phyloP scores from a whole-genome alignment of 2,888 invertebrate species.

The Petrolisthes cinctipes region DNA sequence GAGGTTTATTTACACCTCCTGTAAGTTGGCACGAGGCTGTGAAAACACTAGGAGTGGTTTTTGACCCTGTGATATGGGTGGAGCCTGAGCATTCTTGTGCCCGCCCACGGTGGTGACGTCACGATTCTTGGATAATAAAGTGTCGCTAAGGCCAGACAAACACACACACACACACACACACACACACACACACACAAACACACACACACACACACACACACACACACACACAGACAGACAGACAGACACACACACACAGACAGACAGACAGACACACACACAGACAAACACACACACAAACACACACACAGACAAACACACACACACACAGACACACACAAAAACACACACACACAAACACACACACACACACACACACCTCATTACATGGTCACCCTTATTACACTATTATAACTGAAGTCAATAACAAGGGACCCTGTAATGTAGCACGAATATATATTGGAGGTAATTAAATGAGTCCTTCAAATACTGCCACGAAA shows the following conservation, averaged over 20 bases:
- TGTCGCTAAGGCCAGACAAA: constrained; percentile 40
- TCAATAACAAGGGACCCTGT: no score
- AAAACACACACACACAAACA: constrained; percentile 32
- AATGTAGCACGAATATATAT: no score
- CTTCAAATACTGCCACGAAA: no score
- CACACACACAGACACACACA: constrained; percentile 29
- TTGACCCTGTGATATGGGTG: background rate
- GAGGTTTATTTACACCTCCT: background rate
- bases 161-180: constrained; percentile 35
- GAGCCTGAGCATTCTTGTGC: constrained; percentile 10
- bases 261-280: no score
- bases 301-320: constrained; percentile 6
- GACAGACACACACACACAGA: constrained; percentile 33
- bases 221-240: no score
- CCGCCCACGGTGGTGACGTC: constrained; percentile 50
- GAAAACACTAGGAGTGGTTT: background rate
- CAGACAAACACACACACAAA: constrained; percentile 35
- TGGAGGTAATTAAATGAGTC: no score
- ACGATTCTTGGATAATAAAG: constrained; percentile 33
- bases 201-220: constrained; percentile 35
- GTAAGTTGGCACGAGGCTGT: background rate
- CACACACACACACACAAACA: constrained; percentile 2
- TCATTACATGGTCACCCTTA: no score
- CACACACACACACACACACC: background rate
- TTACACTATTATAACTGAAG: no score